Base-by-base conservation (phyloP, 2,797 vertebrate species). In the Todus mexicanus region DNA sequence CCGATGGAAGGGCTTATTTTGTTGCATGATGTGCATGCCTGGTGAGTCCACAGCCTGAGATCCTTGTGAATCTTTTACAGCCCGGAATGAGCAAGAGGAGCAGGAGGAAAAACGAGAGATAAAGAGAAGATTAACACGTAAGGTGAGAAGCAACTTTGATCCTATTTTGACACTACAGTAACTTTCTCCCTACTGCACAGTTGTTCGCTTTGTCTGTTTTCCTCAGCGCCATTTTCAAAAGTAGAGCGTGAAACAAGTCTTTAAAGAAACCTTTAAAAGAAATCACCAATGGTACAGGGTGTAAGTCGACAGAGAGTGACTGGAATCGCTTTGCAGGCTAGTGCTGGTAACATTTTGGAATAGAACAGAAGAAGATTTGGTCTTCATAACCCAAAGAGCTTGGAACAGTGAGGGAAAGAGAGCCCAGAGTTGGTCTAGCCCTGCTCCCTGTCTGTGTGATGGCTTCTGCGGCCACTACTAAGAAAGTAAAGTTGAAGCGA, bases 81-180 rank as follows among this genome's bases (percentile, higher is more conserved):
- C 99, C 89, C 98, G 98, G 80, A 99, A 99, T 96, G 99, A 99
- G 95, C 99, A 99, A 94, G 99, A 99, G 94, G 99, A 99, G 70
- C 98, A 99, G 94, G 99, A 99, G 94, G 99, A 99, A 97, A 99
- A 99, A 96, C 97, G 99, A 94, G 99, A 99, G 97, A 98, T 99
- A 94, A 99, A 99, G 96, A 98, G 99, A 79, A 97, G 99, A 96
- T 98, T 99, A 94, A 98, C 99, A 29, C 98, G 99, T 64, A 99
- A 99, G 98, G 99, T 99, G 95, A 98, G 98, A 43, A 60, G 35
- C n/a, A 66, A 60, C 74, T 90, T 91, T 63, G 43, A 73, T 90
- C 50, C 12, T 26, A 16, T 73, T 29, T 3, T 18, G 27, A 31
- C 13, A 50, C 38, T 21, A 33, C 54, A 61, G 31, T 77, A n/a